Percentiles rank a stretch among this genome's conserved stretches.
Conservation (phyloP, 2,113 vertebrate species). For the Oreochromis niloticus region DNA sequence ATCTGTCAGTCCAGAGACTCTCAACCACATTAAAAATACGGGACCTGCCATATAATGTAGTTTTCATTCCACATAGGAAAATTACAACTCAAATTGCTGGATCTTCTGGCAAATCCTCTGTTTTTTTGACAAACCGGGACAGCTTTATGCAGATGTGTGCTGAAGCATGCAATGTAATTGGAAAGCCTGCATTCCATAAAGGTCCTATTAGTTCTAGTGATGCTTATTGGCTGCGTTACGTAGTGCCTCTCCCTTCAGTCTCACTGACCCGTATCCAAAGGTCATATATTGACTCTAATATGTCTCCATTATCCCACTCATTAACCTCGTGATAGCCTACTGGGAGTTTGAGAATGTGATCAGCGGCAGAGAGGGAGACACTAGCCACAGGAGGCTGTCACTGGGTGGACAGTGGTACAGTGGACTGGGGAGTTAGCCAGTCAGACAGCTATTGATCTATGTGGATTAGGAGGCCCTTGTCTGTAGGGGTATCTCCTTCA, state of each 20-base stretch:
- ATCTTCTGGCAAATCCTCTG: neutral
- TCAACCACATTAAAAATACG: neutral
- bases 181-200: conserved; percentile 54
- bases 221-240: conserved; percentile 15
- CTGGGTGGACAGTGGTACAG: conserved; percentile 35
- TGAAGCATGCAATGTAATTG: conserved; percentile 48
- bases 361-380: neutral
- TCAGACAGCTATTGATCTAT: conserved; percentile 71
- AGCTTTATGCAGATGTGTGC: conserved; percentile 24
- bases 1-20: neutral
- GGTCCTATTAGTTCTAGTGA: conserved; percentile 43
- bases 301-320: conserved; percentile 61
- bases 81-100: neutral
- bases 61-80: neutral
- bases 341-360: conserved; percentile 35
- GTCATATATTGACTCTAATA: conserved; percentile 62
- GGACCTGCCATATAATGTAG: neutral
- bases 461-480: conserved; percentile 74
- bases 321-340: conserved; percentile 58
- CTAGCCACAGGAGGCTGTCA: conserved; percentile 41
- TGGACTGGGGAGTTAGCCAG: conserved; percentile 22
- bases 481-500: conserved; percentile 69
- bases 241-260: neutral
- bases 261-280: conserved; percentile 49
- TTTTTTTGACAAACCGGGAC: conserved; percentile 29